Evolutionary conservation across 2,797 vertebrate species (phyloP).

Genomic region (Merluccius polli): DNA sequence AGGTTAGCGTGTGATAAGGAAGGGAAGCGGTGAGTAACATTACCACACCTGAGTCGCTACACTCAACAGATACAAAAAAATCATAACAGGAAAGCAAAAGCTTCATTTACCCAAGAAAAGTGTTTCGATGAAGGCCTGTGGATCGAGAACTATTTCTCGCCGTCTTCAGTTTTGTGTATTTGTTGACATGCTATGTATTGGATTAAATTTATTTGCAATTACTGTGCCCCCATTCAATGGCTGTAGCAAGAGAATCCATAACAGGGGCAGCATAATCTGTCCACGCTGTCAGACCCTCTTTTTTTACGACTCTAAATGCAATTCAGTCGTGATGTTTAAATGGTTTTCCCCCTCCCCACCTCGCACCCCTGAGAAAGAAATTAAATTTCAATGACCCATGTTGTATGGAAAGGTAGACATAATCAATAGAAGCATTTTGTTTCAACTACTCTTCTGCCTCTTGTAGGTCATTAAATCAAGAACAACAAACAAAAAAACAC

Average conservation of each 20-base stretch:
- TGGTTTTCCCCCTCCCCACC: constrained; percentile 17
- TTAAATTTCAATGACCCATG: constrained; percentile 25
- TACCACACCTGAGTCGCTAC: background rate
- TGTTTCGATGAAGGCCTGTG: background rate
- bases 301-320: background rate
- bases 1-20: background rate
- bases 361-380: constrained; percentile 29
- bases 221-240: background rate
- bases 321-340: constrained; percentile 38
- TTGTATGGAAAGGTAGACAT: background rate
- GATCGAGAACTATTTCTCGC: background rate
- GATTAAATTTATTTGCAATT: background rate
- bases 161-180: background rate
- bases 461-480: background rate
- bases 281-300: constrained; percentile 36
- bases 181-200: background rate
- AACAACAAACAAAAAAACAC: background rate
- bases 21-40: background rate
- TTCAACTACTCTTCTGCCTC: background rate
- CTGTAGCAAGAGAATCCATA: constrained; percentile 34
- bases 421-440: constrained; percentile 15
- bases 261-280: constrained; percentile 35
- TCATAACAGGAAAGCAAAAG: background rate
- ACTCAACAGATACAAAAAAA: background rate
- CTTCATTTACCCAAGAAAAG: background rate